These are phyloP conservation scores for Acipenser ruthenus DNA, from an alignment of 2,797 vertebrate species.

Conservation along the genomic window DNA sequence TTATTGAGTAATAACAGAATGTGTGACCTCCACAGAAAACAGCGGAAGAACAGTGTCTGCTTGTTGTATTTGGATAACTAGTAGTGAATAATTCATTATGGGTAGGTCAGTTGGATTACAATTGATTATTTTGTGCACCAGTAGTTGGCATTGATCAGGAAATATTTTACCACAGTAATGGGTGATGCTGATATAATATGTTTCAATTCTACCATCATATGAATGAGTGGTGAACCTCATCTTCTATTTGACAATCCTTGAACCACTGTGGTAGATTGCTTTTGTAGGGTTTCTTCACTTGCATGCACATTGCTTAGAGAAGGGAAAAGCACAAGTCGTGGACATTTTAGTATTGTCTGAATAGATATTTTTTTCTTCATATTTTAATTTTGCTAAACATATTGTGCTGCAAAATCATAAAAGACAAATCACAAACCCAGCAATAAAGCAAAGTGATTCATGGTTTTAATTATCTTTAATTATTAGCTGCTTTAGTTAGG, in stretches of 20 bases:
- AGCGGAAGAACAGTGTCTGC: slow-evolving; percentile 18
- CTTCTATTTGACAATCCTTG: neutral
- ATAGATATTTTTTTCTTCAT: neutral
- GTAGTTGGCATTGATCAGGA: neutral
- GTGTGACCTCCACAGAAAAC: neutral
- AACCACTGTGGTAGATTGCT: neutral
- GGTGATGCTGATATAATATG: neutral
- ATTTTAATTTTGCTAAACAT: slow-evolving; percentile 24
- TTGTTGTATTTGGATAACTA: no score
- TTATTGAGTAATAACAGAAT: no score
- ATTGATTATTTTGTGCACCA: no score
- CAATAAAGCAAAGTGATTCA: slow-evolving; percentile 16
- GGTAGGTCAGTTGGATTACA: no score
- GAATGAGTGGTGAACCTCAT: slow-evolving; percentile 3
- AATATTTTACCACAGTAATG: neutral
- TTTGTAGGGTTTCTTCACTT: neutral
- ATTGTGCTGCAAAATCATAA: slow-evolving; percentile 19
- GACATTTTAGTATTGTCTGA: no score
- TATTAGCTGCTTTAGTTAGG: slow-evolving; percentile 26
- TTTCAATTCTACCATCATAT: neutral
- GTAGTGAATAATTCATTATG: no score
- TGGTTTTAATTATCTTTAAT: slow-evolving; percentile 25
- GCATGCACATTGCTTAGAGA: no score
- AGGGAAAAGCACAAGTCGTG: no score
- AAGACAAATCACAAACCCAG: slow-evolving; percentile 24